Evolutionary conservation across 2,797 vertebrate genomes (phyloP), one percentile per base, ranked within the genome.

Genomic region (Tadarida brasiliensis): DNA sequence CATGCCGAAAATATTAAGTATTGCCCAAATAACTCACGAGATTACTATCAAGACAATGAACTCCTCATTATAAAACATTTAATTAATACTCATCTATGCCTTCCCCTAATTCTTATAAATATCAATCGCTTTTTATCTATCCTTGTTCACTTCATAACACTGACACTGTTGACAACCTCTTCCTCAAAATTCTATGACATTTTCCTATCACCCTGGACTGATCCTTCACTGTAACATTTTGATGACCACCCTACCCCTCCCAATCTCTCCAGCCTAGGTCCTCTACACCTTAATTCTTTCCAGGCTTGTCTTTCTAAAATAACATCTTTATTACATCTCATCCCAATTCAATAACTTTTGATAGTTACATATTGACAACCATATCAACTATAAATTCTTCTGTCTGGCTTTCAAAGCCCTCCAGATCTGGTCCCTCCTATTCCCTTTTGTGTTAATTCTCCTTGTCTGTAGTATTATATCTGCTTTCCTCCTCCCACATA

Each of bases 231-330:
- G 3, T 59, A 35, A 63, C 35, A 47, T 91, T 47, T 65, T 47
- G 76, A 47, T 87, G 61, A 87, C 39, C n/a, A 68, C 14, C 24
- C 56, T 92, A 78, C 10, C 70, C 5, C 5, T 22, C 26, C 7
- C 44, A 78, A 94, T 81, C 77, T 93, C 56, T 91, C 81, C n/a
- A 83, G 84, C 65, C 35, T 90, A 39, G 30, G 28, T 87, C 28
- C 35, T 96, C 68, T 83, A 30, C 71, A 47, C 30, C 70, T 77
- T 16, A 85, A 68, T 68, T 90, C n/a, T 65, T 78, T 63, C 22
- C 51, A 65, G 61, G 86, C 19, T 9, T 82, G 22, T 68, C 80
- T 77, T 80, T 92, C 87, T 88, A 93, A 76, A 76, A 70, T 16
- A 84, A 61, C 30, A 67, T n/a, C 12, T 67, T 67, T 67, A 67